These are phyloP conservation scores for Pollenia labialis DNA, from an alignment of 2,888 invertebrate species.

Conservation along the genomic window DNA sequence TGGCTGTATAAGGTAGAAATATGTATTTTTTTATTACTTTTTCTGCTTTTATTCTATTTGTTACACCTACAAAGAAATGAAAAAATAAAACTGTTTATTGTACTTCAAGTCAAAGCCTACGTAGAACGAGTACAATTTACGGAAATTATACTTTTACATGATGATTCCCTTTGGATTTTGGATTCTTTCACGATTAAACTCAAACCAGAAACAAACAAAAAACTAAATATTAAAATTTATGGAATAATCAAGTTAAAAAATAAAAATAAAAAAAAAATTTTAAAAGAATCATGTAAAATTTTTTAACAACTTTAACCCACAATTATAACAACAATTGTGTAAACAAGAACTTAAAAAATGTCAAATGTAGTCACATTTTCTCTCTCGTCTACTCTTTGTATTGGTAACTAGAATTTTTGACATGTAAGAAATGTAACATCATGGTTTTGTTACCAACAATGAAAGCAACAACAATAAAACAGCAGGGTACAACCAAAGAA, in stretches of 20 bases:
- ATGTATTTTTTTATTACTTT: constrained; percentile 35
- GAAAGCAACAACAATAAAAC: constrained; percentile 23
- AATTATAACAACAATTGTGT: constrained; percentile 59
- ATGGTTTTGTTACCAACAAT: constrained; percentile 4
- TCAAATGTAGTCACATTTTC: neutral
- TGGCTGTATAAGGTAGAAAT: constrained; percentile 45
- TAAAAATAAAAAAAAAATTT: neutral
- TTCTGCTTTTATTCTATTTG: constrained; percentile 48
- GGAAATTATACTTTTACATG: constrained; percentile 28
- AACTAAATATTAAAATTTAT: constrained; percentile 66
- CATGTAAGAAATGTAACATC: constrained; percentile 40
- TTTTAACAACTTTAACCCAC: constrained; percentile 56
- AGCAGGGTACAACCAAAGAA: constrained; percentile 9
- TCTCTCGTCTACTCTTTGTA: neutral
- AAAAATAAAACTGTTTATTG: constrained; percentile 32
- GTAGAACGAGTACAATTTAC: constrained; percentile 22
- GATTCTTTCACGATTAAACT: constrained; percentile 41
- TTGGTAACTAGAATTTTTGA: constrained; percentile 30
- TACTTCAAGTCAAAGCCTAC: constrained; percentile 59
- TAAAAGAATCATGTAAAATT: constrained; percentile 8
- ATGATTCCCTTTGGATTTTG: constrained; percentile 47
- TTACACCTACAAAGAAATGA: constrained; percentile 63
- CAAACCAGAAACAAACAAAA: constrained; percentile 38
- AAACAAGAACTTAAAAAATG: constrained; percentile 59
- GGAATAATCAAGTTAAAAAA: constrained; percentile 41